These are phyloP conservation scores for Abrostola triplasia DNA, from an alignment of 2,888 invertebrate genomes.

Conservation along the genomic window DNA sequence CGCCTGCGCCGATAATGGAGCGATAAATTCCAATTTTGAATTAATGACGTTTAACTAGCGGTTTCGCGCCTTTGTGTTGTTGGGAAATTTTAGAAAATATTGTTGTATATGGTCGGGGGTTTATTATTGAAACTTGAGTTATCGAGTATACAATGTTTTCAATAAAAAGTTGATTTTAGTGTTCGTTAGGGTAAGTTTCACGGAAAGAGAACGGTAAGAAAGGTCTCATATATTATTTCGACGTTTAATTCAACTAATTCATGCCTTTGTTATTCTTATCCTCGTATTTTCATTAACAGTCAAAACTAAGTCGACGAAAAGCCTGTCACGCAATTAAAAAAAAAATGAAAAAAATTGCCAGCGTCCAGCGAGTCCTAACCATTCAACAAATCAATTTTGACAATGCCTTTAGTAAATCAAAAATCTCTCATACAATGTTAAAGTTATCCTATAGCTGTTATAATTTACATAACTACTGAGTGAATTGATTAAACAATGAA, in stretches of 20 bases:
- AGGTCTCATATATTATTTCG: too few relatives aligned
- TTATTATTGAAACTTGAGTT: constrained; percentile 5
- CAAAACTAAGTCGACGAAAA: too few relatives aligned
- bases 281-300: too few relatives aligned
- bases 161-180: not conserved
- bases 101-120: constrained; percentile 11
- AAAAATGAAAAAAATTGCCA: too few relatives aligned
- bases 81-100: constrained; percentile 39
- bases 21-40: constrained; percentile 75
- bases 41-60: constrained; percentile 65
- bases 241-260: too few relatives aligned
- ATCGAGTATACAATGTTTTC: not conserved
- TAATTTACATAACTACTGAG: constrained; percentile 48
- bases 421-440: constrained; percentile 34
- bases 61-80: constrained; percentile 48
- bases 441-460: constrained; percentile 34
- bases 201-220: too few relatives aligned
- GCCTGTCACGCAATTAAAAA: too few relatives aligned
- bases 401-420: not conserved
- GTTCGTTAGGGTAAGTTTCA: too few relatives aligned
- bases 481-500: constrained; percentile 58
- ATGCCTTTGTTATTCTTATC: too few relatives aligned
- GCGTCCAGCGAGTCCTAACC: not conserved
- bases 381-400: not conserved
- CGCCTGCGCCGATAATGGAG: constrained; percentile 67